Conservation (phyloP, 2,113 vertebrate genomes). For the Microcebus tavaratra region DNA sequence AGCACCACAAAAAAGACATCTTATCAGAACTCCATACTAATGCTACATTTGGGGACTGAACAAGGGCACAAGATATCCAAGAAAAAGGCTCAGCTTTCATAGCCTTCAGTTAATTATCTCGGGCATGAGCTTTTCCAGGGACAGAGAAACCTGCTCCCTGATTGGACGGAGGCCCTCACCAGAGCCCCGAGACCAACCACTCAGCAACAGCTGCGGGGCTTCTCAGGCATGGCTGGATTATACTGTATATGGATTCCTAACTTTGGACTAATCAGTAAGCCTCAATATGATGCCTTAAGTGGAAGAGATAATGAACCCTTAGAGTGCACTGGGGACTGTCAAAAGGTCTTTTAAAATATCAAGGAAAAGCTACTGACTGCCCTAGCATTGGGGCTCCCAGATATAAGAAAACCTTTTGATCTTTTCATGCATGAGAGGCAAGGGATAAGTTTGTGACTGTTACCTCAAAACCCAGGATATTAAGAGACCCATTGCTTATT, state of each 20-base stretch:
- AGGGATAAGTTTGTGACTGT: not conserved
- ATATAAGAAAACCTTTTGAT: not conserved
- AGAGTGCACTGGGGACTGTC: not conserved
- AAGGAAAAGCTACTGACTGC: not conserved
- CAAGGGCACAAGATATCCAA: not conserved
- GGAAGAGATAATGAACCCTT: not conserved
- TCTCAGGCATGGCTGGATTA: not conserved
- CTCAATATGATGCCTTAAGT: not conserved
- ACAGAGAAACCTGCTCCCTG: not conserved
- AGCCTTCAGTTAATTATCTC: not conserved
- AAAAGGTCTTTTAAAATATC: not conserved
- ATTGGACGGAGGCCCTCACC: not conserved
- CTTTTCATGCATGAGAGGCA: not conserved
- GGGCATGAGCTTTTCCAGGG: not conserved
- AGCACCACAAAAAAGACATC: not conserved
- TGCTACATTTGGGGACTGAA: not conserved
- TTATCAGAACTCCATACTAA: not conserved
- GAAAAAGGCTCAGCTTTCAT: not conserved
- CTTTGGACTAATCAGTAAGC: not conserved
- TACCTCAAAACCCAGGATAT: not conserved
- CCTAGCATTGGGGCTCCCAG: not conserved
- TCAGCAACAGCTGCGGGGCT: not conserved
- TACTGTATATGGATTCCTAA: not conserved
- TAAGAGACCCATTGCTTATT: not conserved
- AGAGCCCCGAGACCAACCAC: not conserved